These are phyloP conservation scores for Neosilurus hyrtlii DNA, from an alignment of 2,797 vertebrate species.

Conservation along the genomic window DNA sequence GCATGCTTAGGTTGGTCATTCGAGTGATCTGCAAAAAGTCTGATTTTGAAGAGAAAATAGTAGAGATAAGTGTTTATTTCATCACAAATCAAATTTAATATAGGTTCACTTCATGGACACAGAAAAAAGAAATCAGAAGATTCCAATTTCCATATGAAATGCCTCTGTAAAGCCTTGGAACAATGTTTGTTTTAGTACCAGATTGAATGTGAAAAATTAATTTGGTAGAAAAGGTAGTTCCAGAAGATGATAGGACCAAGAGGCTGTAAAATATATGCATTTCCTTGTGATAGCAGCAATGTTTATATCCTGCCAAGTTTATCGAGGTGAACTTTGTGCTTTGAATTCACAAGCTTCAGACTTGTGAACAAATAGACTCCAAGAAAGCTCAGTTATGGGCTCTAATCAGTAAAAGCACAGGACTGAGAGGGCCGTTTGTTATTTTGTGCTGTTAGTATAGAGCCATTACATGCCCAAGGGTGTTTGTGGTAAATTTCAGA, in stretches of 20 bases:
- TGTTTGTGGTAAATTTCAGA: background rate
- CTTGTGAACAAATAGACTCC: background rate
- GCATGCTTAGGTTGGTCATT: too few relatives aligned
- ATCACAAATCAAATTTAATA: too few relatives aligned
- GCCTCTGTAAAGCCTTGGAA: background rate
- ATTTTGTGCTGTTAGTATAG: background rate
- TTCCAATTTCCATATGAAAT: too few relatives aligned
- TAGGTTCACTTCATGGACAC: too few relatives aligned
- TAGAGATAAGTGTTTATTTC: too few relatives aligned
- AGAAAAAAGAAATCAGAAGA: too few relatives aligned
- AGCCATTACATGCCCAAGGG: background rate
- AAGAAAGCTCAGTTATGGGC: background rate
- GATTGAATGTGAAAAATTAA: background rate
- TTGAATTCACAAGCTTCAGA: background rate
- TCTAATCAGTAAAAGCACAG: background rate
- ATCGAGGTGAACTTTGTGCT: background rate
- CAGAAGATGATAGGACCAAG: background rate
- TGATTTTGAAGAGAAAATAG: too few relatives aligned
- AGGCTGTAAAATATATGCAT: background rate
- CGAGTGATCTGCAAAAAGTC: too few relatives aligned
- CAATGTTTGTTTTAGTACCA: conserved; percentile 25
- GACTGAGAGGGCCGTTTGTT: background rate
- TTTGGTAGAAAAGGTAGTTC: background rate
- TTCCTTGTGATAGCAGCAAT: background rate
- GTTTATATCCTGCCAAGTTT: background rate